A percentile compares a stretch with the other conserved stretches of the same genome.
phyloP scores from a whole-genome alignment of 2,113 vertebrate species.

The Alouatta palliata region DNA sequence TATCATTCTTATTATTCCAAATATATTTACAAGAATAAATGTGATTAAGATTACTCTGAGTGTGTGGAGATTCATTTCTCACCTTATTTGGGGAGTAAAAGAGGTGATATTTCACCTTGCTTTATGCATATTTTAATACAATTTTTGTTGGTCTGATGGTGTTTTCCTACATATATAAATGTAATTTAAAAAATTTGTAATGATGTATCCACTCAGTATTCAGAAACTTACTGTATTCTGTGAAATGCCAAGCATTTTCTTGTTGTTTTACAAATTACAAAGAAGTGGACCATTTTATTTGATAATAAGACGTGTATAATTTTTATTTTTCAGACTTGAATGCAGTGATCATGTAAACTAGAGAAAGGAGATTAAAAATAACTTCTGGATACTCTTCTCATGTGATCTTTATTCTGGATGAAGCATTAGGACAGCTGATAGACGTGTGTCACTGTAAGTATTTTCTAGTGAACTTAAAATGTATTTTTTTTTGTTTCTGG shows the following conservation, averaged over 20 bases:
- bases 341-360: conserved; percentile 61
- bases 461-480: background rate
- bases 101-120: background rate
- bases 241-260: background rate
- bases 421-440: conserved; percentile 41
- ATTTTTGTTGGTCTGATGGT: background rate
- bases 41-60: background rate
- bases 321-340: conserved; percentile 77
- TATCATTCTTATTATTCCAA: background rate
- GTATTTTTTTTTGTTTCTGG: background rate
- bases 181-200: background rate
- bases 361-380: conserved; percentile 57
- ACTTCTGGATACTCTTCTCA: conserved; percentile 74
- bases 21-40: background rate
- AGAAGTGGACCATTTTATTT: background rate
- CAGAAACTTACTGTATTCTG: background rate
- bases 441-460: conserved; percentile 78
- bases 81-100: background rate
- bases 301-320: conserved; percentile 12
- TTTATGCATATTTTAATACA: background rate
- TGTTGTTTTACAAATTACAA: background rate
- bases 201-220: background rate
- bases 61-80: background rate
- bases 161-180: conserved; percentile 9
- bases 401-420: conserved; percentile 34